Conservation (phyloP, 2,113 vertebrate species). For the Datnioides undecimradiatus region DNA sequence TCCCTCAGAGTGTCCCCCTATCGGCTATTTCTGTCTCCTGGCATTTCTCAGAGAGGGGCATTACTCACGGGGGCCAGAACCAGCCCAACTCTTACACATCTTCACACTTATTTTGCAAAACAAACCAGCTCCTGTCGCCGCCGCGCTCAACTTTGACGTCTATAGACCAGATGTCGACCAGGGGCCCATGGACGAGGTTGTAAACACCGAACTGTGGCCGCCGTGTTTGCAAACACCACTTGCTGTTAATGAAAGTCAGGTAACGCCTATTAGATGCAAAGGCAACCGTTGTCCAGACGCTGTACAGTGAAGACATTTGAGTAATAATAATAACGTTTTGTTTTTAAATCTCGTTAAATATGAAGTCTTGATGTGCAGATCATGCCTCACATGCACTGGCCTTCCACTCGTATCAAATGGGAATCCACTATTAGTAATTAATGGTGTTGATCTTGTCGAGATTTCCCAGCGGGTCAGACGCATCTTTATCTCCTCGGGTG, state of each 20-base stretch:
- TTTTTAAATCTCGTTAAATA: constrained; percentile 41
- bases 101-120: constrained; percentile 14
- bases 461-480: constrained; percentile 63
- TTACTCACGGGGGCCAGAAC: constrained; percentile 28
- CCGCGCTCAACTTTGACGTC: not conserved
- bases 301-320: not conserved
- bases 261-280: constrained; percentile 15
- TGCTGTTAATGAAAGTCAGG: constrained; percentile 46
- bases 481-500: constrained; percentile 61
- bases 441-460: constrained; percentile 62
- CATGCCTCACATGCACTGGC: constrained; percentile 11
- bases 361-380: constrained; percentile 13
- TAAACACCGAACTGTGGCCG: constrained; percentile 26
- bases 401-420: constrained; percentile 12
- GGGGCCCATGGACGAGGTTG: not conserved
- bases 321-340: constrained; percentile 6
- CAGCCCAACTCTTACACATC: constrained; percentile 3
- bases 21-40: constrained; percentile 18
- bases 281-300: too few species aligned
- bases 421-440: constrained; percentile 59
- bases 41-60: constrained; percentile 15
- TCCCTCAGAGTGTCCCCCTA: constrained; percentile 7
- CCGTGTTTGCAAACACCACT: constrained; percentile 43
- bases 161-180: constrained; percentile 6
- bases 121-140: not conserved